phyloP scores from a whole-genome alignment of 2,113 vertebrate species.

The Leucoraja erinaceus region DNA sequence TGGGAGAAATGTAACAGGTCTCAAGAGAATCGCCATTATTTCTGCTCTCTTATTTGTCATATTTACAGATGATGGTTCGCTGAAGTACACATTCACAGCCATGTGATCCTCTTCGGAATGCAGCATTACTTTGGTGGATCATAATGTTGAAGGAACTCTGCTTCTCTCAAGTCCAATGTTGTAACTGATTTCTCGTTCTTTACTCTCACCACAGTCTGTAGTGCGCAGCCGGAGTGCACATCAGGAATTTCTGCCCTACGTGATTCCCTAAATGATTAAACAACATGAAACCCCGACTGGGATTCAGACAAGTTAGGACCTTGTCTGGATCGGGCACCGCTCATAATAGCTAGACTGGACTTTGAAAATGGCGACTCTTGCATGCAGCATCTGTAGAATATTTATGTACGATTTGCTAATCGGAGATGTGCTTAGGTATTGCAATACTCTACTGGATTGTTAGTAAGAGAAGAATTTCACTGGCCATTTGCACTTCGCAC shows the following conservation, averaged over 20 bases:
- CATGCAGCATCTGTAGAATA: too few species aligned
- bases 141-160: not conserved
- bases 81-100: not conserved
- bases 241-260: not conserved
- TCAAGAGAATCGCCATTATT: not conserved
- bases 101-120: not conserved
- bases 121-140: not conserved
- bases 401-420: too few species aligned
- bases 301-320: too few species aligned
- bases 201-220: not conserved
- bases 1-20: not conserved
- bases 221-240: not conserved
- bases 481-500: too few species aligned
- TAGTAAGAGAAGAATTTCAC: too few species aligned
- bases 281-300: too few species aligned
- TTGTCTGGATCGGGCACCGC: too few species aligned
- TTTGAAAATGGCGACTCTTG: too few species aligned
- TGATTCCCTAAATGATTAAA: too few species aligned
- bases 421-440: too few species aligned
- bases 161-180: not conserved
- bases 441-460: too few species aligned
- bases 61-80: not conserved
- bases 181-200: not conserved
- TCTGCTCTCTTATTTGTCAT: not conserved
- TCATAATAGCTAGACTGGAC: too few species aligned